Evolutionary conservation across 2,113 vertebrate genomes (phyloP), one percentile per base, ranked within the genome.

Genomic region (Vulpes vulpes): DNA sequence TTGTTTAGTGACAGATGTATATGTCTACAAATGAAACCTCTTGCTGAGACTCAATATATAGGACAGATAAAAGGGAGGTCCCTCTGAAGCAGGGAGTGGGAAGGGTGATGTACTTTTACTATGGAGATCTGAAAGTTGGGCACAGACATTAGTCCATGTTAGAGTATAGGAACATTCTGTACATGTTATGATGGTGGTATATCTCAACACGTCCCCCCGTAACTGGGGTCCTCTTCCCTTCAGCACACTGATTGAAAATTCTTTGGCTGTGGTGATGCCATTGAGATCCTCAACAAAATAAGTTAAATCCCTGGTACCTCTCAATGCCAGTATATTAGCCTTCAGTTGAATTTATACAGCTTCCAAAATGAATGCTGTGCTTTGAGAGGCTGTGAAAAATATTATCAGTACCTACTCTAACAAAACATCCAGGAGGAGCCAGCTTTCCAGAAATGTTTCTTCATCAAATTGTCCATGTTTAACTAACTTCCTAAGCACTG

Each of bases 1-100:
- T 65, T 27, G n/a, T 69, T 94, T 65, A 84, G 53, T 43, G 60
- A 67, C 60, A 81, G 76, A n/a, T 14, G 2, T 49, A n/a, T 64
- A 73, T 43, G 85, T 96, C 60, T 88, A 35, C 43, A 95, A 76
- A 71, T 91, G 30, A 91, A 91, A n/a, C 57, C 35, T 65, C 35
- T 30, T 11, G 1, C 14, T 5, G 59, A 76, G 15, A 27, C 55
- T 59, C 22, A 30, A 1, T 55, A 5, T 4, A 0, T 2, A 57
- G 15, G 60, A 16, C 9, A 53, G 59, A 3, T 69, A 11, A 43
- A 38, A 86, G 73, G 57, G 35, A 12, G 17, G 15, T 23, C 0
- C 1, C 17, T 64, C 9, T 69, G 95, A 67, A 51, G 12, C 2
- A 16, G n/a, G 38, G 32, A 14, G 17, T 14, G 10, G 15, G n/a